These are phyloP conservation scores for Hermaeophaga mercurialis DNA, from an alignment of 2,888 invertebrate species.

Conservation along the genomic window DNA sequence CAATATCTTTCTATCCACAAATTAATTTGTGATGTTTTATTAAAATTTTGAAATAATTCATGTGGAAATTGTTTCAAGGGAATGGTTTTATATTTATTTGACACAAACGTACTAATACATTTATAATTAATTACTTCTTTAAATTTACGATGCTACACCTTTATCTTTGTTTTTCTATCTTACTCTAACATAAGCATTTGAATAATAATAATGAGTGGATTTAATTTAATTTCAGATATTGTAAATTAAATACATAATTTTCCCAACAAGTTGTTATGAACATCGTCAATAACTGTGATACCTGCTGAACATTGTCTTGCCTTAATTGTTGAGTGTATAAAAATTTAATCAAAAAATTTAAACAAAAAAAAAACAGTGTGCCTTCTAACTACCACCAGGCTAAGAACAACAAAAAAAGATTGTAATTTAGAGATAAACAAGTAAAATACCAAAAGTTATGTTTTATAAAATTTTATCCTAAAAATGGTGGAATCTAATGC, in stretches of 20 bases:
- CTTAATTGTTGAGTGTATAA: slow-evolving; percentile 51
- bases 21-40: too few relatives aligned
- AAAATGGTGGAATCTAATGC: slow-evolving; percentile 57
- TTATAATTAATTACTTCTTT: too few relatives aligned
- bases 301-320: slow-evolving; percentile 49
- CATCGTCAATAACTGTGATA: slow-evolving; percentile 56
- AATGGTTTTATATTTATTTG: too few relatives aligned
- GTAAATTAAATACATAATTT: slow-evolving; percentile 21
- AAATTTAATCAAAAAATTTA: slow-evolving; percentile 21
- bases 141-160: too few relatives aligned
- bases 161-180: too few relatives aligned
- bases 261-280: slow-evolving; percentile 34
- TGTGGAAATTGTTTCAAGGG: too few relatives aligned
- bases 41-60: too few relatives aligned
- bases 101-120: too few relatives aligned
- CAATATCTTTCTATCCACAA: too few relatives aligned
- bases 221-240: slow-evolving; percentile 11
- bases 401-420: slow-evolving; percentile 29
- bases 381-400: slow-evolving; percentile 44
- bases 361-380: slow-evolving; percentile 44
- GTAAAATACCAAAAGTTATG: slow-evolving; percentile 35
- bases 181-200: too few relatives aligned
- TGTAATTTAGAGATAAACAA: slow-evolving; percentile 20
- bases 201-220: too few relatives aligned
- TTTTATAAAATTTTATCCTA: slow-evolving; percentile 40